phyloP scores from a whole-genome alignment of 2,113 vertebrate genomes.

The Panthera leo region DNA sequence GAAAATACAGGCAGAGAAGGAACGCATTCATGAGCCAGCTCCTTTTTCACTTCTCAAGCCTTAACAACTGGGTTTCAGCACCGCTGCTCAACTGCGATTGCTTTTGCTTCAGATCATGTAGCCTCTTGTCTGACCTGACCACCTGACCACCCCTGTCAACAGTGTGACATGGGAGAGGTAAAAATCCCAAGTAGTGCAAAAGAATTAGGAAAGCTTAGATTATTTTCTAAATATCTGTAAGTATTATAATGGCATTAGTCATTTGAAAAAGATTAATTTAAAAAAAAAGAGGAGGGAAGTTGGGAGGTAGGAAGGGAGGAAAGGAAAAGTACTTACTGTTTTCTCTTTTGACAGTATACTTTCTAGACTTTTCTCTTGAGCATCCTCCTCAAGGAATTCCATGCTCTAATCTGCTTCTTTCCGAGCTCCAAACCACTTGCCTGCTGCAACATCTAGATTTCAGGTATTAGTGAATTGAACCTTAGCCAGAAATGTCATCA shows the following conservation, averaged over 20 bases:
- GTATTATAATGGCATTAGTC: neutral
- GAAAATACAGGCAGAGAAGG: neutral
- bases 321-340: neutral
- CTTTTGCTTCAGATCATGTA: neutral
- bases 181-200: neutral
- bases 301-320: accelerated
- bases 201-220: neutral
- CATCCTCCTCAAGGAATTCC: neutral
- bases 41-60: neutral
- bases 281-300: neutral
- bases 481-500: neutral
- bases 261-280: neutral
- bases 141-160: neutral
- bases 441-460: neutral
- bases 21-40: neutral
- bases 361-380: neutral
- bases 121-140: neutral
- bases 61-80: neutral
- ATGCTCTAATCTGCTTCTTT: neutral
- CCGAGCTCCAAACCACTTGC: neutral
- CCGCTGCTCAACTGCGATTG: neutral
- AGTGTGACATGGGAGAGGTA: neutral
- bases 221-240: neutral
- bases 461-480: neutral
- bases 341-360: neutral